These are phyloP conservation scores for Gila robusta DNA, from an alignment of 2,797 vertebrate genomes.

Conservation along the genomic window DNA sequence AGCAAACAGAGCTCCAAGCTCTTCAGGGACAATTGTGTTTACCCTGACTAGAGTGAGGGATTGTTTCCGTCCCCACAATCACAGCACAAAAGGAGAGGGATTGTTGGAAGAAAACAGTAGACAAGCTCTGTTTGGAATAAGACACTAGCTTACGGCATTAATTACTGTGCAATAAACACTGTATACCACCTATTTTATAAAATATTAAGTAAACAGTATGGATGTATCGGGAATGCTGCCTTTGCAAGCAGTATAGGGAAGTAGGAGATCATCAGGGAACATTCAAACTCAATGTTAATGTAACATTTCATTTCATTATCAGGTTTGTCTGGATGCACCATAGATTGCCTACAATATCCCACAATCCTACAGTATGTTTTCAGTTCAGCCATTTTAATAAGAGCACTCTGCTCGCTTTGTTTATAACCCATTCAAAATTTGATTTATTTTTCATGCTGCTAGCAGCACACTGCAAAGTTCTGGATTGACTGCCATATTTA, in stretches of 20 bases:
- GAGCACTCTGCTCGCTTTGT: neutral
- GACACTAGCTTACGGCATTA: neutral
- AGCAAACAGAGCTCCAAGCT: conserved; percentile 77
- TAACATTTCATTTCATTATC: neutral
- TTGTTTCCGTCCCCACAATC: conserved; percentile 71
- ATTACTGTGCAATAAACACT: neutral
- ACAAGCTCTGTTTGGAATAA: neutral
- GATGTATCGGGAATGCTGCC: neutral
- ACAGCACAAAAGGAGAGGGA: conserved; percentile 44
- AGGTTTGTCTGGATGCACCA: neutral
- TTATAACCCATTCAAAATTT: neutral
- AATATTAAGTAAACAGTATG: neutral
- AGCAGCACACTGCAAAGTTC: neutral
- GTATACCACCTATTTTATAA: neutral
- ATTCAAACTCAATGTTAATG: neutral
- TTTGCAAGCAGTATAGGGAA: neutral
- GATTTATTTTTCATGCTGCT: neutral
- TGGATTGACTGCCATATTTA: neutral
- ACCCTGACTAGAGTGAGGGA: conserved; percentile 72
- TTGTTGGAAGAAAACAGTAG: neutral
- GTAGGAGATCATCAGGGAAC: neutral
- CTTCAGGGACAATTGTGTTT: conserved; percentile 69
- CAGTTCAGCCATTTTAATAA: neutral
- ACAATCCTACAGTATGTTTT: neutral
- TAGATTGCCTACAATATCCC: neutral